Conservation (phyloP, 2,113 vertebrate genomes). For the Actenoides lindsayi region DNA sequence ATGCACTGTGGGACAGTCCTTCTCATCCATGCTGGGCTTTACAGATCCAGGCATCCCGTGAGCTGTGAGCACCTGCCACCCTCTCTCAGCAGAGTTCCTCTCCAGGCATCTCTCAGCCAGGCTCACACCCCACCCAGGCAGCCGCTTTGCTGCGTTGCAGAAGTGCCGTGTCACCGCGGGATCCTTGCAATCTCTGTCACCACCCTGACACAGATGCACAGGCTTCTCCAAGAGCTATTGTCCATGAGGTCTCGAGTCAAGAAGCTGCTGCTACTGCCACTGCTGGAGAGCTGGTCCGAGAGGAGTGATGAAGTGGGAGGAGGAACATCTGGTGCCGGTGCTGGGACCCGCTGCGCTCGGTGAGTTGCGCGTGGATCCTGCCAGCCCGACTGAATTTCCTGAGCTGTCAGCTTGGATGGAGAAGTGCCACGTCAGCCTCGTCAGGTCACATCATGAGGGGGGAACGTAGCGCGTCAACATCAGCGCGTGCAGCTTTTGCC, state of each 20-base stretch:
- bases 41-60: not conserved
- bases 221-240: not conserved
- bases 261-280: constrained; percentile 28
- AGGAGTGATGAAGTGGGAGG: constrained; percentile 20
- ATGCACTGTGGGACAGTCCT: not conserved
- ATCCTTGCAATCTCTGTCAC: not conserved
- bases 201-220: not conserved
- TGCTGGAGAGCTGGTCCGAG: not conserved
- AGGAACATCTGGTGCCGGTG: not conserved
- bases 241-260: rapidly evolving
- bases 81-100: not conserved
- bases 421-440: not conserved
- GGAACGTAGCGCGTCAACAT: rapidly evolving
- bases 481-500: rapidly evolving
- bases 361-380: not conserved
- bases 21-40: not conserved
- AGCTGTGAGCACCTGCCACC: not conserved
- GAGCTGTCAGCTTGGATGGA: not conserved
- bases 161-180: rapidly evolving
- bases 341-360: rapidly evolving
- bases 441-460: not conserved
- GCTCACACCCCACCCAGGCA: rapidly evolving
- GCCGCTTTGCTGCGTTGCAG: not conserved
- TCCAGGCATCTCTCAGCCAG: rapidly evolving
- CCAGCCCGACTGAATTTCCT: not conserved